These are phyloP conservation scores for Ochropleura leucogaster DNA, from an alignment of 2,888 invertebrate genomes.

Conservation along the genomic window DNA sequence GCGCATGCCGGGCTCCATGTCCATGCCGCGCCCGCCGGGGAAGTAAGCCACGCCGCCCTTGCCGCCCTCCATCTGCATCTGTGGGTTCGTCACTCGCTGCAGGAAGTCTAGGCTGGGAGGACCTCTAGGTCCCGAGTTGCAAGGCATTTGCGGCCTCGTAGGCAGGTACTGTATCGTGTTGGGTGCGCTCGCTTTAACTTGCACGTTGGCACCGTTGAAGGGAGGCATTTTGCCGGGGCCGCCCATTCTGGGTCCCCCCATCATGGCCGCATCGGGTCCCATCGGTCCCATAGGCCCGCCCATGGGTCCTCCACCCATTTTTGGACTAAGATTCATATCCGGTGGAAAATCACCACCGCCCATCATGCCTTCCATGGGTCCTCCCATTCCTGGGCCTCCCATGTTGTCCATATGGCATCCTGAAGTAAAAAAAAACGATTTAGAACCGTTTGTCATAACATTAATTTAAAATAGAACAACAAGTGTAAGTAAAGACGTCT, in stretches of 20 bases:
- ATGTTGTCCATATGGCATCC: slow-evolving; percentile 90
- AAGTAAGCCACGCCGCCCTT: slow-evolving; percentile 92
- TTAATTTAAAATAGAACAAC: neutral
- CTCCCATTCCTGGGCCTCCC: slow-evolving; percentile 89
- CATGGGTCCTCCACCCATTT: slow-evolving; percentile 91
- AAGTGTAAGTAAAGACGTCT: neutral
- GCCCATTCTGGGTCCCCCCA: slow-evolving; percentile 93
- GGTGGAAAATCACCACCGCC: slow-evolving; percentile 88
- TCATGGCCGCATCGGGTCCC: slow-evolving; percentile 91
- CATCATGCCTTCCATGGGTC: slow-evolving; percentile 90
- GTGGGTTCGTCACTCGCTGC: slow-evolving; percentile 96
- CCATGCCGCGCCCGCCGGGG: slow-evolving; percentile 91
- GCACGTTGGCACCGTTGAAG: slow-evolving; percentile 93
- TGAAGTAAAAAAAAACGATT: slow-evolving; percentile 55
- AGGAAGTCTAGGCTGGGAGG: slow-evolving; percentile 97
- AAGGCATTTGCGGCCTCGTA: slow-evolving; percentile 96
- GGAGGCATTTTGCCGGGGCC: slow-evolving; percentile 90
- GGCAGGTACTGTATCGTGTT: slow-evolving; percentile 99
- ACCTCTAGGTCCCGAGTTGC: slow-evolving; percentile 93
- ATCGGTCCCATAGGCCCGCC: slow-evolving; percentile 89
- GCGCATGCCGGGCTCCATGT: slow-evolving; percentile 86
- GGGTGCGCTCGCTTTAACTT: slow-evolving; percentile 98
- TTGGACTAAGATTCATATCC: slow-evolving; percentile 92
- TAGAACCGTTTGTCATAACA: neutral
- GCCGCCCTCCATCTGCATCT: slow-evolving; percentile 92